Percentiles rank a stretch among this genome's conserved stretches.
These are phyloP conservation scores for Gryllus bimaculatus DNA, from an alignment of 1,140 invertebrate species.

Conservation along the genomic window DNA sequence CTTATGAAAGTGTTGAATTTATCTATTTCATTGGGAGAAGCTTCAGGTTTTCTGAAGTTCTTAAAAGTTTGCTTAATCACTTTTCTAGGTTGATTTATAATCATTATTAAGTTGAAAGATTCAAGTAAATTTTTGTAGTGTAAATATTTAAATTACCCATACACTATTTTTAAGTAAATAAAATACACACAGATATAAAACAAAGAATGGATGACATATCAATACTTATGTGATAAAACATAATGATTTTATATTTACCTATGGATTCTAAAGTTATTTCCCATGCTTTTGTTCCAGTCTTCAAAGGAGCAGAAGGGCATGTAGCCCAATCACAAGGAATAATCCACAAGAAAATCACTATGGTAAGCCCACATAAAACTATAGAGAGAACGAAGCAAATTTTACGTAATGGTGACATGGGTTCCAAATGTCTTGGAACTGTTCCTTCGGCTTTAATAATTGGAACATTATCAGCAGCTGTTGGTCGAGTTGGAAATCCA, in stretches of 20 bases:
- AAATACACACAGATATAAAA: too few species aligned
- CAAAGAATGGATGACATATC: too few species aligned
- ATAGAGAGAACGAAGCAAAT: conserved; percentile 57
- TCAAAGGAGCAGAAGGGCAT: conserved; percentile 42
- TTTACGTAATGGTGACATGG: conserved; percentile 52
- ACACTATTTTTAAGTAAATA: too few species aligned
- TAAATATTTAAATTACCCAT: neutral
- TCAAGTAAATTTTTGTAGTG: conserved; percentile 12
- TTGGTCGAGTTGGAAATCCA: conserved; percentile 7
- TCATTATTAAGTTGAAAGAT: too few species aligned
- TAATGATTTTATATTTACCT: conserved; percentile 36
- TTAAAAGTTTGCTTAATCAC: too few species aligned
- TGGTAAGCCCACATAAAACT: conserved; percentile 55
- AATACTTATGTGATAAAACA: too few species aligned
- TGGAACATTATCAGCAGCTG: conserved; percentile 15
- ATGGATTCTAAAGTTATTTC: conserved; percentile 57
- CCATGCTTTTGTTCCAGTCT: conserved; percentile 49
- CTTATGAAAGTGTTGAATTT: too few species aligned
- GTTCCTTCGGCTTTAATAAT: conserved; percentile 17
- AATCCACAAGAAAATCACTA: conserved; percentile 62
- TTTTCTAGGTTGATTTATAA: too few species aligned
- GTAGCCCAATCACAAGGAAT: conserved; percentile 58
- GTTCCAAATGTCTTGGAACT: conserved; percentile 31
- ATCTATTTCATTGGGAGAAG: too few species aligned
- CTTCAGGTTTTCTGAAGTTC: too few species aligned